A percentile compares a stretch with the other conserved stretches of the same genome.
These are phyloP conservation scores for Drosophila sp. DNA, from an alignment of 1,140 invertebrate species.

Conservation along the genomic window DNA sequence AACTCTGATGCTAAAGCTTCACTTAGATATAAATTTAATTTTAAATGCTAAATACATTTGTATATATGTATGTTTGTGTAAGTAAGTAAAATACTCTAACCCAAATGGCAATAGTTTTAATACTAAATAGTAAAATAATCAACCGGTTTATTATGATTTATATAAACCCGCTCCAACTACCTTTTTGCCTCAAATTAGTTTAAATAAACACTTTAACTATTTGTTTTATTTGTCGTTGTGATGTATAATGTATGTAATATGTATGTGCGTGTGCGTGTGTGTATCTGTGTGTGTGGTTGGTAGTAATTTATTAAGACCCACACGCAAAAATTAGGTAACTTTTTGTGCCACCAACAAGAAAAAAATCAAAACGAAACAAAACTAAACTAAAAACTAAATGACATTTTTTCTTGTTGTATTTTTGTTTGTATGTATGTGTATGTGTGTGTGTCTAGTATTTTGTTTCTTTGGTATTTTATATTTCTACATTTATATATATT, in stretches of 20 bases:
- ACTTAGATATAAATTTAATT: constrained; percentile 17
- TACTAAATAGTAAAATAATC: constrained; percentile 37
- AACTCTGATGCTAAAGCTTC: not conserved
- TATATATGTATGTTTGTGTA: not conserved
- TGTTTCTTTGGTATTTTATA: constrained; percentile 15
- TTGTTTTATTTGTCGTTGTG: constrained; percentile 44
- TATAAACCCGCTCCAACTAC: constrained; percentile 48
- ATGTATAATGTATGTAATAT: constrained; percentile 40
- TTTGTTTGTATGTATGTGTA: constrained; percentile 31
- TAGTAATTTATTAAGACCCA: constrained; percentile 64
- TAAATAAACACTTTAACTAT: constrained; percentile 57
- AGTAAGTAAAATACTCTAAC: constrained; percentile 50
- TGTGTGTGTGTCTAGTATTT: constrained; percentile 44
- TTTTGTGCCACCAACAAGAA: constrained; percentile 29
- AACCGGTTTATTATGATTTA: constrained; percentile 63
- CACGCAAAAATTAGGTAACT: constrained; percentile 65
- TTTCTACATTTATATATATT: constrained; percentile 20
- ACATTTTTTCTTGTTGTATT: constrained; percentile 41
- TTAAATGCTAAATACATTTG: constrained; percentile 18
- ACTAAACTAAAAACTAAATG: constrained; percentile 52
- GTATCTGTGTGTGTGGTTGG: constrained; percentile 39
- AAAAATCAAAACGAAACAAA: constrained; percentile 6
- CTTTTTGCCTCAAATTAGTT: constrained; percentile 60
- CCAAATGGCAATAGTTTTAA: constrained; percentile 50
- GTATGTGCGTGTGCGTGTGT: constrained; percentile 39